Evolutionary conservation across 2,888 invertebrate species (phyloP), one percentile per base, ranked within the genome.

Genomic region (Anthophora plumipes): DNA sequence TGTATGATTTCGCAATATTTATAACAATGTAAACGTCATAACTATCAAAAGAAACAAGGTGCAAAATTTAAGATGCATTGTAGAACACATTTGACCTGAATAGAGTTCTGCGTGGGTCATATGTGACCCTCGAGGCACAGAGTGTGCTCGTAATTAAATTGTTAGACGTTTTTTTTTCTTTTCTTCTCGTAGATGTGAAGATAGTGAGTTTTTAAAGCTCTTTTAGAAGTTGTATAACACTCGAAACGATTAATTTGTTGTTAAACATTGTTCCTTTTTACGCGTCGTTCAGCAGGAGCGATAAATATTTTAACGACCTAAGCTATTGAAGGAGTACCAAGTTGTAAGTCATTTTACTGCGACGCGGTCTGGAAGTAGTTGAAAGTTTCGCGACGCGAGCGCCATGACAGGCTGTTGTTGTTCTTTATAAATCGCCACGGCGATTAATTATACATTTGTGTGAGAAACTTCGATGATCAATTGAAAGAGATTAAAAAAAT

Each of bases 391-490:
- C 25, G 20, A 48, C 46, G 52, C 57, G 52, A 71, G 63, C 46
- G 61, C 39, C 57, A 55, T 61, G 79, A 68, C 71, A 67, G 41
- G 52, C 41, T 55, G 73, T 69, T 79, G 39, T 83, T 83, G 75
- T 82, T 75, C 82, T 54, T 60, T 71, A 75, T 57, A 57, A n/a
- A 55, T 41, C 39, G 31, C 46, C 20, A 4, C 6, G 61, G 70
- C 61, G 79, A 84, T 84, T 84, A 84, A 82, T 82, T 79, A 76
- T 46, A 59, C 67, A 50, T 43, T 59, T 60, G 39, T 57, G 43
- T 20, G 25, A 20, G 25, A 43, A 54, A 57, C 39, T 14, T 20
- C 37, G 43, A 20, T 20, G 20, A 20, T 74, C 14, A 22, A 64
- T 60, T 60, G 61, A 6, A 54, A 50, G 39, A 55, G 22, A 17